phyloP scores from a whole-genome alignment of 2,888 invertebrate genomes.

The Amphipyra tragopoginis region DNA sequence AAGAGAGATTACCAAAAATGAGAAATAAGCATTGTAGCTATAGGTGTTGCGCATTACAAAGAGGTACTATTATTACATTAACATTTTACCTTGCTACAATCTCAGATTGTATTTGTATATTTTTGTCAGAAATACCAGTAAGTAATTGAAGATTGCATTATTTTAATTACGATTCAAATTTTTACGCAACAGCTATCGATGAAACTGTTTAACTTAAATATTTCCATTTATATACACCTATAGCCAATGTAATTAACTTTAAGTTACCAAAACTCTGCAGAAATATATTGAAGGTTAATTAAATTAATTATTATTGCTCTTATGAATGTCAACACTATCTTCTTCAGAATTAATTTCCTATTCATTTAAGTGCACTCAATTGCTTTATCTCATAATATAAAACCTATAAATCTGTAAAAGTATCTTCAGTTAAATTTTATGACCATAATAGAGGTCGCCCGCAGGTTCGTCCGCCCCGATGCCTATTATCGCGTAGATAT shows the following conservation, averaged over 20 bases:
- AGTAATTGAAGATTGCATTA: conserved; percentile 34
- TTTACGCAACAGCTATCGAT: conserved; percentile 26
- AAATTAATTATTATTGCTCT: conserved; percentile 12
- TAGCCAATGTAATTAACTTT: conserved; percentile 11
- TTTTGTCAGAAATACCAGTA: conserved; percentile 18
- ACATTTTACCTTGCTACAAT: conserved; percentile 19
- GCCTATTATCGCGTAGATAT: too few relatives aligned
- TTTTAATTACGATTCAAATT: conserved; percentile 21
- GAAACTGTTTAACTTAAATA: conserved; percentile 24
- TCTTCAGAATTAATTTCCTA: conserved; percentile 4
- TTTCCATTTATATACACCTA: conserved; percentile 2
- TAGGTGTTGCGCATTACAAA: conserved; percentile 19
- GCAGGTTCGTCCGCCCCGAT: too few relatives aligned
- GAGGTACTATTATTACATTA: conserved; percentile 33
- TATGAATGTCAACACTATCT: conserved; percentile 25
- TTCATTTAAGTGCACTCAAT: conserved; percentile 18
- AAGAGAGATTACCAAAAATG: conserved; percentile 31
- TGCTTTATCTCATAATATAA: conserved; percentile 9
- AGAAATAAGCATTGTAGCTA: conserved; percentile 31
- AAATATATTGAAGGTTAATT: conserved; percentile 21
- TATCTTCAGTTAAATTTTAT: conserved; percentile 35
- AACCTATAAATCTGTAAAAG: conserved; percentile 9
- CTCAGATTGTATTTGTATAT: conserved; percentile 10
- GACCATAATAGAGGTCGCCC: too few relatives aligned
- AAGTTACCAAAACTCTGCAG: conserved; percentile 18